phyloP scores from a whole-genome alignment of 2,888 invertebrate genomes.

The Agrochola macilenta region DNA sequence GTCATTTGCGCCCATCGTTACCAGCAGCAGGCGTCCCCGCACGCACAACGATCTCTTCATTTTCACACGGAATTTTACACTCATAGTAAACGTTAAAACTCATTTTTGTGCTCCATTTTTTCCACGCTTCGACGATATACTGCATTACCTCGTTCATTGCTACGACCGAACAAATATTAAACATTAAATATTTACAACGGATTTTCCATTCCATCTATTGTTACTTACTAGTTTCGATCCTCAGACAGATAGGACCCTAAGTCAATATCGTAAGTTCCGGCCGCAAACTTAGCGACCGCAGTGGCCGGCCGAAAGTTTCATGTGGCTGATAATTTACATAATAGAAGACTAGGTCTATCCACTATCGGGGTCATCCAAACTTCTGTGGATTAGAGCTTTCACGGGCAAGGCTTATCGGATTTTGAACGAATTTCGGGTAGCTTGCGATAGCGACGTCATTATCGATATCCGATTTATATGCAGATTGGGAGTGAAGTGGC shows the following conservation, averaged over 20 bases:
- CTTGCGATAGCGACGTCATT: conserved; percentile 89
- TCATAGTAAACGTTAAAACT: conserved; percentile 70
- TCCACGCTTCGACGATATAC: conserved; percentile 45
- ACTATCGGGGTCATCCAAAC: conserved; percentile 89
- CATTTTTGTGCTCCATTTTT: conserved; percentile 66
- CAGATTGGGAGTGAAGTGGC: conserved; percentile 87
- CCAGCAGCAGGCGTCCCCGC: conserved; percentile 79
- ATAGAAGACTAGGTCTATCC: conserved; percentile 89
- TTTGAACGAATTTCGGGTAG: conserved; percentile 88
- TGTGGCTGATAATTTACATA: conserved; percentile 90
- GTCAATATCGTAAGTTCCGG: conserved; percentile 86
- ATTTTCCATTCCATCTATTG: conserved; percentile 70
- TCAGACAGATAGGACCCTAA: conserved; percentile 81
- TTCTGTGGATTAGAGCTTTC: conserved; percentile 89
- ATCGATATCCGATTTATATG: conserved; percentile 91
- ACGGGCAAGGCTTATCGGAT: conserved; percentile 88
- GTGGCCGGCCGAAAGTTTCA: conserved; percentile 86
- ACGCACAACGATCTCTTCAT: conserved; percentile 81
- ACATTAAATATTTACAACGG: conserved; percentile 72
- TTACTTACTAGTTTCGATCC: conserved; percentile 78
- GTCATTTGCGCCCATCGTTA: conserved; percentile 83
- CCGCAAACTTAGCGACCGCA: conserved; percentile 85
- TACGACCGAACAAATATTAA: conserved; percentile 52
- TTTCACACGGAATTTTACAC: conserved; percentile 79
- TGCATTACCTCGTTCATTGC: conserved; percentile 51